phyloP scores from a whole-genome alignment of 2,797 vertebrate genomes.

The Sebastes minor region DNA sequence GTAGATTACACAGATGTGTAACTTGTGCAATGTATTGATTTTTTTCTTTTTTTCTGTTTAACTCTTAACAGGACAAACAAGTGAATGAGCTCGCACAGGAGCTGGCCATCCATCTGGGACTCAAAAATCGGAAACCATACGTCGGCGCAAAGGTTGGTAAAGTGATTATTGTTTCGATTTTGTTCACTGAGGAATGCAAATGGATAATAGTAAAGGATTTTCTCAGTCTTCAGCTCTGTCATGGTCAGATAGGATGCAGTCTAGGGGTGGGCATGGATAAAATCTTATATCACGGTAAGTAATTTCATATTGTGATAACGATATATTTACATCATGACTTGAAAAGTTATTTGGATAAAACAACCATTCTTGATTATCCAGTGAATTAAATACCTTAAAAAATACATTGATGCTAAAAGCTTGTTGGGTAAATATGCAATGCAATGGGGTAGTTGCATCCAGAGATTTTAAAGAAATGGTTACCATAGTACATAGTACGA shows the following conservation, averaged over 20 bases:
- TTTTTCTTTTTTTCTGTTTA: not conserved
- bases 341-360: not conserved
- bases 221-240: not conserved
- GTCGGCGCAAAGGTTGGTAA: conserved; percentile 84
- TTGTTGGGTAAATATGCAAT: not conserved
- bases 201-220: not conserved
- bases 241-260: not conserved
- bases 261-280: not conserved
- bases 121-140: conserved; percentile 90
- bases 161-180: not conserved
- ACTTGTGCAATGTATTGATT: not conserved
- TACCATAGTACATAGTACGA: not conserved
- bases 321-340: not conserved
- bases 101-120: conserved; percentile 87
- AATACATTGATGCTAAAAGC: not conserved
- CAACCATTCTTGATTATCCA: not conserved
- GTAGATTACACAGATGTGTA: not conserved
- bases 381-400: not conserved
- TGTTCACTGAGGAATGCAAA: not conserved
- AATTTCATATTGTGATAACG: not conserved
- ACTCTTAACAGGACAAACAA: conserved; percentile 85
- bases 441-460: not conserved
- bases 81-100: conserved; percentile 92
- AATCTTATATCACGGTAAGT: not conserved
- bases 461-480: not conserved